Evolutionary conservation across 2,888 invertebrate genomes (phyloP).

Genomic region (Meiosimyza platycephala): DNA sequence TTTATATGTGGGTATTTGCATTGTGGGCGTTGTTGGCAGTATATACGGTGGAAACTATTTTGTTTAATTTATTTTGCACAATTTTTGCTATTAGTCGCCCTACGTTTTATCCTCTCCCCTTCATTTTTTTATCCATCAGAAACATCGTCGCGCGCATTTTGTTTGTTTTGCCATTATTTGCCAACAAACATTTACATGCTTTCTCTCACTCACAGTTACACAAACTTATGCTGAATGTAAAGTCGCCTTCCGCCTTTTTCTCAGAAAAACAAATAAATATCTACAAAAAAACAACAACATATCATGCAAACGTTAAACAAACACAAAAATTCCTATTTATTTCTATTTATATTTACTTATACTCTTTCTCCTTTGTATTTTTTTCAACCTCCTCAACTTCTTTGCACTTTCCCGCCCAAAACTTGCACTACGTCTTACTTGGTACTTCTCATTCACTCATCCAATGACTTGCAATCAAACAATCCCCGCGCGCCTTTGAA

Average conservation of each 20-base stretch:
- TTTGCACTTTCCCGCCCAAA: background rate
- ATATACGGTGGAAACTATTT: background rate
- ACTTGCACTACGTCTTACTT: background rate
- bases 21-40: too few relatives aligned
- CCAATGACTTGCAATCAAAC: background rate
- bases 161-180: conserved; percentile 49
- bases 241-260: background rate
- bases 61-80: background rate
- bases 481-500: conserved; percentile 43
- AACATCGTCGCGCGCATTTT: conserved; percentile 46
- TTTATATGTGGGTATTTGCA: too few relatives aligned
- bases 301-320: background rate
- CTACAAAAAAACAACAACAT: conserved; percentile 11
- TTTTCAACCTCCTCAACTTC: background rate
- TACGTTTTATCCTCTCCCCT: background rate
- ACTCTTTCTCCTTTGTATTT: background rate
- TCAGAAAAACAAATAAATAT: background rate
- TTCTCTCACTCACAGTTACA: background rate
- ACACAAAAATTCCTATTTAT: background rate
- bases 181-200: conserved; percentile 40
- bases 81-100: background rate
- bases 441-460: background rate
- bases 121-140: background rate
- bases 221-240: background rate
- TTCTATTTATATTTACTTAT: background rate